Conservation (phyloP, 2,888 invertebrate genomes). For the Drosophila multiciliata region DNA sequence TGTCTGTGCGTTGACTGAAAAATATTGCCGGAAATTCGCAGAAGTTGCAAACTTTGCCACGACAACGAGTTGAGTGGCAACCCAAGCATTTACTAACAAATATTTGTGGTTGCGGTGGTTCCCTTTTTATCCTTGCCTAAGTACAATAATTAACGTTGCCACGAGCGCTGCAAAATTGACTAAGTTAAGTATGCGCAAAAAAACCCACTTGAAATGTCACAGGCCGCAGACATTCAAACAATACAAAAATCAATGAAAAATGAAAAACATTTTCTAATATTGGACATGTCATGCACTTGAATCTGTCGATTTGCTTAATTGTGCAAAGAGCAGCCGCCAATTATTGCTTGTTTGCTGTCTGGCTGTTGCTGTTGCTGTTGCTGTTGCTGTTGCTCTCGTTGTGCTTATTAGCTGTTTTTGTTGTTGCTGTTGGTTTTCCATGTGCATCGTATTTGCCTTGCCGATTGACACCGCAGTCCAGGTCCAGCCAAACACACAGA, state of each 20-base stretch:
- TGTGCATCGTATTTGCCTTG: constrained; percentile 41
- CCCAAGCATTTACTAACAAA: constrained; percentile 67
- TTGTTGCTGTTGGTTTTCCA: constrained; percentile 12
- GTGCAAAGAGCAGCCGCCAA: constrained; percentile 70
- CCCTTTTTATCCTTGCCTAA: constrained; percentile 15
- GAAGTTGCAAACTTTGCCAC: constrained; percentile 68
- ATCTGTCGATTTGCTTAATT: constrained; percentile 57
- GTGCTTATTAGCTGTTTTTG: constrained; percentile 14
- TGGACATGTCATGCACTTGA: constrained; percentile 41
- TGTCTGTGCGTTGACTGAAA: constrained; percentile 50
- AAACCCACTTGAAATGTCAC: neutral
- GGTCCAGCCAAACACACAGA: constrained; percentile 34
- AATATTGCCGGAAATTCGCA: constrained; percentile 71
- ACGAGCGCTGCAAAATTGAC: constrained; percentile 12
- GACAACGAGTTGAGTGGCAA: constrained; percentile 54
- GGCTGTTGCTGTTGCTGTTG: neutral
- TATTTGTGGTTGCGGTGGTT: constrained; percentile 44
- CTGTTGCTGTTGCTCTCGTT: constrained; percentile 32
- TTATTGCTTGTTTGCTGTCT: constrained; percentile 30
- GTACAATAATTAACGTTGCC: constrained; percentile 42
- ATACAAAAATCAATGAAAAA: neutral
- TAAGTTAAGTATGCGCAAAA: neutral
- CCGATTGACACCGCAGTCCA: constrained; percentile 50
- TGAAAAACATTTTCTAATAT: constrained; percentile 13
- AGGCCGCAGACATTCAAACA: neutral